A percentile compares a stretch with the other conserved stretches of the same genome.
Conservation (phyloP, 2,888 invertebrate genomes). For the Synanthedon vespiformis region DNA sequence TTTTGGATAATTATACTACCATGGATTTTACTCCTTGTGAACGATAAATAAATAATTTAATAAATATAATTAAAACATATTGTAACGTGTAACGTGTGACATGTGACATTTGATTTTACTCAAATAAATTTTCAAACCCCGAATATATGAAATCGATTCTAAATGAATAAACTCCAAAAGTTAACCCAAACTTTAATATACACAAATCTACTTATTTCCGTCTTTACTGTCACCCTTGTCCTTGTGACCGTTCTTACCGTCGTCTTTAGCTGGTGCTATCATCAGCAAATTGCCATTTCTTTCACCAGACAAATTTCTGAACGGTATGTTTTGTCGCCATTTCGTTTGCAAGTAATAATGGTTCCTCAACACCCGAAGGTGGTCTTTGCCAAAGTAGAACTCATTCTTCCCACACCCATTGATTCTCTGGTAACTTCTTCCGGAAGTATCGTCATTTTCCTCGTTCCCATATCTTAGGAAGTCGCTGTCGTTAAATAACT, state of each 20-base stretch:
- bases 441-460: slow-evolving; percentile 45
- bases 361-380: slow-evolving; percentile 41
- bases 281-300: slow-evolving; percentile 75
- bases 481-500: slow-evolving; percentile 29
- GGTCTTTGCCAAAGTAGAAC: slow-evolving; percentile 46
- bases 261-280: slow-evolving; percentile 71
- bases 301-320: slow-evolving; percentile 56
- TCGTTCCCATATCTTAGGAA: slow-evolving; percentile 44
- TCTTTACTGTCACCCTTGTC: slow-evolving; percentile 15
- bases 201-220: slow-evolving; percentile 6
- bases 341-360: slow-evolving; percentile 50
- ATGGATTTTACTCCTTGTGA: no score
- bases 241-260: slow-evolving; percentile 5
- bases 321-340: slow-evolving; percentile 60
- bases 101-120: no score
- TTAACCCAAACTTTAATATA: neutral
- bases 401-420: slow-evolving; percentile 26
- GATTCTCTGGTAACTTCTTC: slow-evolving; percentile 24
- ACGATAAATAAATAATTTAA: no score
- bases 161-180: no score
- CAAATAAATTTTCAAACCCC: no score
- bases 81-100: no score
- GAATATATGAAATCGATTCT: no score
- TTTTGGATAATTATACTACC: no score
- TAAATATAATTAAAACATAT: no score